Evolutionary conservation across 2,797 vertebrate species (phyloP), one percentile per base, ranked within the genome.

Genomic region (Hippopotamyrus pictus): DNA sequence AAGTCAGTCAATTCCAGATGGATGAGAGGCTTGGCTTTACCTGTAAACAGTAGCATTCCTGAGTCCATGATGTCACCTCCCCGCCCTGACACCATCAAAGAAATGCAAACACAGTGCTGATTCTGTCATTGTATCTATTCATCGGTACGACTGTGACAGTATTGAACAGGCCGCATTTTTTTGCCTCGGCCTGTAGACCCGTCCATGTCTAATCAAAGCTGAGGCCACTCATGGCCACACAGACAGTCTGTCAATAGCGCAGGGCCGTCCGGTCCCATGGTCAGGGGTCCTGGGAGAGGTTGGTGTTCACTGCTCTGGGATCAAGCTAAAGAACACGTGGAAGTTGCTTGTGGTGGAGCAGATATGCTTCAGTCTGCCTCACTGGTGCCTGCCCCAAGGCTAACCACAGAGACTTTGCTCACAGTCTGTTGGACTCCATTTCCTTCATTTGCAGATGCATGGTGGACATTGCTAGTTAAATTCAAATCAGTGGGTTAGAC

Each of bases 261-360:
- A 91, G 92, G 94, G 94, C 92, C 92, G 94, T 93, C 93, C 93
- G 93, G 91, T 92, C 88, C 89, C 88, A 65, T 92, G 88, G 92
- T 93, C 91, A 94, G 93, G 93, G 93, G 92, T 95, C 92, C 94
- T 94, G 94, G 92, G 94, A 94, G 93, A 93, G 94, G 92, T 93
- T 93, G 93, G 91, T 90, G 92, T 90, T 92, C 90, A 88, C 90
- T 94, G 94, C 93, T 93, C 93, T 92, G 91, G 86, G 89, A 86
- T 90, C 91, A 89, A 57, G 76, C 48, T 50, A 50, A 87, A 59
- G 46, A 82, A 73, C 62, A 76, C 25, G 90, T 91, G 90, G 89
- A 92, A 93, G n/a, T 44, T 46, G 41, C 83, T 57, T 79, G 44
- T 9, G 62, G 50, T 54, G 29, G 48, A 51, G 46, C 65, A 87